Base-by-base conservation (phyloP, 2,888 invertebrate species). In the Dascillus cervinus region DNA sequence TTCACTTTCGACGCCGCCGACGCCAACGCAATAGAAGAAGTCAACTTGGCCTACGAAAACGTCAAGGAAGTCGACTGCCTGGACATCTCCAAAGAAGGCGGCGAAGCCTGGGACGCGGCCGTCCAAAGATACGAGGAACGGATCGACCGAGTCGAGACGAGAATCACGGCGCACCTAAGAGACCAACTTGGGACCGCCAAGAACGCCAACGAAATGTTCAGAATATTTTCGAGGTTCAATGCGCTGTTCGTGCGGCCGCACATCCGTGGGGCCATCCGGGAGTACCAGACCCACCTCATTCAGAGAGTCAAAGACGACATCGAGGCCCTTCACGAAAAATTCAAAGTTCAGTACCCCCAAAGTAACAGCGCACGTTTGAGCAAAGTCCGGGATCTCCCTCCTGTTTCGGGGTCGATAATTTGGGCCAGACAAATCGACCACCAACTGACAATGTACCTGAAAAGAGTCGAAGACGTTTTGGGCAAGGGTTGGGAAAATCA, bases 151-250 rank as follows among this genome's bases (percentile, higher is more conserved):
- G 97, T 98, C 2, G 98, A 99, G 69, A 90, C 96, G 1, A 79
- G 95, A 44, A 98, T 99, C 51, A 98, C 98, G 1, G 92, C 96
- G 0, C 89, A 95, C 60, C 75, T 99, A 3, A 79, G 97, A 35
- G 97, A 98, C 67, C 97, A 99, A 63, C 73, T 99, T 19, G 97
- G 96, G 29, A 95, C 94, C 1, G 97, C 98, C 0, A 95, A 95
- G 68, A 97, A 97, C 69, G 98, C 98, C 11, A 97, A 97, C 61
- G 98, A 99, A 65, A 99, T 99, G 98, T 99, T 99, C 70, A 77
- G 95, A 33, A 98, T 98, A 53, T 90, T 90, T 69, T 95, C 95
- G 1, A 82, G 97, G 10, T 99, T 97, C 71, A 99, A 99, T 67
- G 97, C 97, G 0, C 71, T 99, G 28, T 98, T 99, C 68, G 95